Percentiles rank a stretch among this genome's conserved stretches.
Conservation (phyloP, 2,888 invertebrate species). For the Agrochola circellaris region DNA sequence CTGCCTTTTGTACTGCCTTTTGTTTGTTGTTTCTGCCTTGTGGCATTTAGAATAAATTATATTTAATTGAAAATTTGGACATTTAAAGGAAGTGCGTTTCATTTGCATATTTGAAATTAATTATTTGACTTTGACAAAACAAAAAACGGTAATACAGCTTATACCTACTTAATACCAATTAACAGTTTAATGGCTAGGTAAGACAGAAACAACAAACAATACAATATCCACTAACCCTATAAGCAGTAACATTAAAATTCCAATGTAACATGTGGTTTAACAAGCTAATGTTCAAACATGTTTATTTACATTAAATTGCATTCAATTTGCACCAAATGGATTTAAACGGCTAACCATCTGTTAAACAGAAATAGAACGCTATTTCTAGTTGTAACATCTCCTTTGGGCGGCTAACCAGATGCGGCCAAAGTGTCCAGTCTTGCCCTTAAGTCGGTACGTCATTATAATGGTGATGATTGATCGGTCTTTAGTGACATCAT, state of each 20-base stretch:
- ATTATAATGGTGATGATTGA: slow-evolving; percentile 41
- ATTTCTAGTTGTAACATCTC: slow-evolving; percentile 37
- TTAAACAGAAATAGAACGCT: slow-evolving; percentile 53
- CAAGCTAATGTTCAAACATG: slow-evolving; percentile 35
- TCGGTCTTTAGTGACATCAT: slow-evolving; percentile 9
- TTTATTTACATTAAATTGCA: slow-evolving; percentile 56
- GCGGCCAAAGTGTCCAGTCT: not conserved
- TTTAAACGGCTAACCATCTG: slow-evolving; percentile 57
- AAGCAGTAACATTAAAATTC: slow-evolving; percentile 34
- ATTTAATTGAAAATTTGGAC: no score
- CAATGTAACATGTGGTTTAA: slow-evolving; percentile 32
- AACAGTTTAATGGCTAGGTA: not conserved
- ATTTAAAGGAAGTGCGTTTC: no score
- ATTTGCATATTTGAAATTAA: no score
- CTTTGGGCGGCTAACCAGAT: slow-evolving; percentile 13
- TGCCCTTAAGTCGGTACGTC: slow-evolving; percentile 9
- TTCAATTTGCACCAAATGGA: slow-evolving; percentile 53
- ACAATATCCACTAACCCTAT: slow-evolving; percentile 27
- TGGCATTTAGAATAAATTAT: no score
- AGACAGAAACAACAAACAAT: slow-evolving; percentile 11
- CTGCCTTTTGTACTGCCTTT: no score
- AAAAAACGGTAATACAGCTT: not conserved
- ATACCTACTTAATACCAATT: not conserved
- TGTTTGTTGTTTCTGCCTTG: no score
- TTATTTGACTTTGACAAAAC: not conserved